Evolutionary conservation across 2,888 invertebrate species (phyloP).

Genomic region (Prostheceraeus crozeri): DNA sequence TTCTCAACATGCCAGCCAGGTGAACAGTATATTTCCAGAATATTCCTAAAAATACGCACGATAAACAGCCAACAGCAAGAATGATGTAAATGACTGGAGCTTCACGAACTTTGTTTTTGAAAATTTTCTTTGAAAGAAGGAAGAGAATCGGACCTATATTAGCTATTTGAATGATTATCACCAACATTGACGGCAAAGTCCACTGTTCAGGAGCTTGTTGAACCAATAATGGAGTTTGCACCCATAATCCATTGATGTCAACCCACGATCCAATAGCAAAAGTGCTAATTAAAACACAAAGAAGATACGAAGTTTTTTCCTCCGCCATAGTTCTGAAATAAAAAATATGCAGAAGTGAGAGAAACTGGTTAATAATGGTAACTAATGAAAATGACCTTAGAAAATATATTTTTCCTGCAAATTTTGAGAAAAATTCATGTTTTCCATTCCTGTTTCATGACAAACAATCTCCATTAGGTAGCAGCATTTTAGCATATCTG

Average conservation of each 20-base stretch:
- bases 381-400: too few species aligned
- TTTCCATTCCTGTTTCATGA: too few species aligned
- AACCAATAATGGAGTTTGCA: conserved; percentile 78
- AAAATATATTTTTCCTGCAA: too few species aligned
- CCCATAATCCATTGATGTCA: conserved; percentile 76
- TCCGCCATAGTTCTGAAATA: too few species aligned
- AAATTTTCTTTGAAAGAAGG: background rate
- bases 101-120: conserved; percentile 45
- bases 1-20: too few species aligned
- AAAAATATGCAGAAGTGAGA: too few species aligned
- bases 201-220: conserved; percentile 74
- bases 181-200: conserved; percentile 74
- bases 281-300: conserved; percentile 67
- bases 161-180: conserved; percentile 72
- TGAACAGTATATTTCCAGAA: conserved; percentile 62
- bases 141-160: conserved; percentile 64
- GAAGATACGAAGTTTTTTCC: too few species aligned
- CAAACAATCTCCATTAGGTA: too few species aligned
- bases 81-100: conserved; percentile 57
- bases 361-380: too few species aligned
- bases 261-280: conserved; percentile 72
- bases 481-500: too few species aligned
- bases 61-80: conserved; percentile 55
- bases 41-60: conserved; percentile 58
- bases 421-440: too few species aligned